phyloP scores from a whole-genome alignment of 2,888 invertebrate species.

The Melanostoma mellinum region DNA sequence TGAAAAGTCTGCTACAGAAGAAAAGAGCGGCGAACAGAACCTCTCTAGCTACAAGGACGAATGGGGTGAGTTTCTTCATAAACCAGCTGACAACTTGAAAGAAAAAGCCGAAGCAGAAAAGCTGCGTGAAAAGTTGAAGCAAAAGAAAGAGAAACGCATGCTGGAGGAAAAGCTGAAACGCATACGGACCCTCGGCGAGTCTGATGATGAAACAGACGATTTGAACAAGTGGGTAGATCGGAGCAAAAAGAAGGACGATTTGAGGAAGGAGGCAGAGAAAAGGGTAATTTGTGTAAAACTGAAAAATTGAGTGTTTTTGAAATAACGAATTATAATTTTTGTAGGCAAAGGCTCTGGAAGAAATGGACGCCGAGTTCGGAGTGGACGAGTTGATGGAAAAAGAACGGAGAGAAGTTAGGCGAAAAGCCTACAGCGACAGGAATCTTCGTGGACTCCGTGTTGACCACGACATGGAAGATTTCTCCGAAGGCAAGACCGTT shows the following conservation, averaged over 20 bases:
- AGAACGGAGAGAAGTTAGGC: conserved; percentile 85
- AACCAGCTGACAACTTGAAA: conserved; percentile 90
- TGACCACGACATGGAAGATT: conserved; percentile 89
- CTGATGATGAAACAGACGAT: conserved; percentile 90
- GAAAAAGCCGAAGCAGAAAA: conserved; percentile 90
- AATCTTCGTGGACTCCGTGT: conserved; percentile 92
- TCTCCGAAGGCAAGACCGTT: conserved; percentile 90
- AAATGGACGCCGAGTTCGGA: conserved; percentile 97
- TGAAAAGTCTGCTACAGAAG: conserved; percentile 81
- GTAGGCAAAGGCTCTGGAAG: conserved; percentile 95
- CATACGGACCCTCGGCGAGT: conserved; percentile 90
- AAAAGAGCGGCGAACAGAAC: conserved; percentile 76
- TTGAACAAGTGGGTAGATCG: conserved; percentile 92
- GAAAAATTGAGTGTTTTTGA: too few species aligned
- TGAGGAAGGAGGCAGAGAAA: conserved; percentile 91
- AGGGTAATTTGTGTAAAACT: conserved; percentile 80
- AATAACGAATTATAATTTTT: conserved; percentile 22
- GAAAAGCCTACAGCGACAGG: conserved; percentile 86
- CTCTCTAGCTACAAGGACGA: conserved; percentile 80
- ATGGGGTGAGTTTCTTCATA: conserved; percentile 92
- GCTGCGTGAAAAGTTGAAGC: conserved; percentile 89
- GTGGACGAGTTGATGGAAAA: conserved; percentile 92
- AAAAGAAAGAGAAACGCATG: conserved; percentile 90
- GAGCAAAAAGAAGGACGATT: conserved; percentile 88
- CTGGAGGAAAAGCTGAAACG: conserved; percentile 85